Base-by-base conservation (phyloP, 2,888 invertebrate genomes). In the Platycheirus albimanus region DNA sequence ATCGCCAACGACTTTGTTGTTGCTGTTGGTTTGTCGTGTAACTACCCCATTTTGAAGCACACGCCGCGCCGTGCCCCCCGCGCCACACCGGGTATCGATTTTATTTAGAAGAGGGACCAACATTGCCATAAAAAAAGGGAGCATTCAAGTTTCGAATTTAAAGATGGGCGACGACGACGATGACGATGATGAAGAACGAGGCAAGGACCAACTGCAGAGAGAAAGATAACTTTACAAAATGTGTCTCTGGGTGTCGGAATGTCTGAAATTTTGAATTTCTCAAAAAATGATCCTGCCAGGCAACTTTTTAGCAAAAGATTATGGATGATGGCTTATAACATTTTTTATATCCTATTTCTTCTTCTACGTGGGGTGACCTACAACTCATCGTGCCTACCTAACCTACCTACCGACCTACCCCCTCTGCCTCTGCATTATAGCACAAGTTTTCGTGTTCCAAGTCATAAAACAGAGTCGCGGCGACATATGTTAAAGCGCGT, bases 171-270 rank as follows among this genome's bases (percentile, higher is more conserved):
- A n/a, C n/a, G n/a, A n/a, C n/a, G n/a, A n/a, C n/a, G n/a, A n/a
- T n/a, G n/a, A n/a, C n/a, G n/a, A n/a, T n/a, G n/a, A n/a, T n/a
- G n/a, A n/a, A n/a, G n/a, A n/a, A n/a, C 17, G 45, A 30, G 58
- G 6, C 20, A 38, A 61, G 43, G 17, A 43, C 43, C 30, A 61
- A 43, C 10, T 41, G 74, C 74, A 80, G 74, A 76, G 64, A 56
- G 56, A 78, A 78, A 78, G 69, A 83, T 78, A 78, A 78, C 78
- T 83, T 78, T 69, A 24, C 69, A 52, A 72, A 78, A 83, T 83
- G 72, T 72, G 72, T 74, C 69, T 77, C 41, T 45, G 69, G 77
- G 77, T 81, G 81, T 81, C 81, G 61, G 69, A 77, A 78, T 78
- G 83, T 83, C 78, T 78, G 69, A 83, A 74, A 61, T 69, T 78